Evolutionary conservation across 2,797 vertebrate species (phyloP).

Genomic region (Pachyuromys duprasi): DNA sequence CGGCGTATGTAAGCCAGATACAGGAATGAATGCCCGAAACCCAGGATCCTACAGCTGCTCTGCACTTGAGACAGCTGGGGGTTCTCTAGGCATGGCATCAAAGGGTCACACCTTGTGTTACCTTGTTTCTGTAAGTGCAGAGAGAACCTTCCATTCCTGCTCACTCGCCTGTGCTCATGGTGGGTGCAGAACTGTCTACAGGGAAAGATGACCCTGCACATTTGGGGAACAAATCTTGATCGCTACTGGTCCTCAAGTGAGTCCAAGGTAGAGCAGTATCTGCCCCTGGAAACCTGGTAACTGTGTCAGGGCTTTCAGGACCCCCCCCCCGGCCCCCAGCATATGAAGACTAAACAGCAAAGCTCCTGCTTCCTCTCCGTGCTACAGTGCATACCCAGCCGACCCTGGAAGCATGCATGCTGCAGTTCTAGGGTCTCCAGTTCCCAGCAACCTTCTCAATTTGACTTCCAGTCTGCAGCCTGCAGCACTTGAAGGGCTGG

Average conservation of each 20-base stretch:
- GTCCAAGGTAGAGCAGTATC: background rate
- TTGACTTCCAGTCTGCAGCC: background rate
- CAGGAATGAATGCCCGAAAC: background rate
- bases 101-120: background rate
- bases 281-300: background rate
- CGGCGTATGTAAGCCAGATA: no score
- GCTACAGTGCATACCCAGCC: background rate
- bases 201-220: background rate
- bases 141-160: background rate
- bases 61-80: background rate
- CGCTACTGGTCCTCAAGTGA: background rate
- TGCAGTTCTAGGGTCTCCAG: background rate
- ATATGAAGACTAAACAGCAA: background rate
- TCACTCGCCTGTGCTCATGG: background rate
- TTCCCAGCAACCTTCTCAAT: background rate
- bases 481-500: background rate
- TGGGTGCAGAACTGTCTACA: background rate
- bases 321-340: no score
- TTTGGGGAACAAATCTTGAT: background rate
- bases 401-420: background rate
- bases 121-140: background rate
- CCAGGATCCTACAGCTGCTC: background rate
- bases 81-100: no score
- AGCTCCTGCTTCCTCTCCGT: background rate
- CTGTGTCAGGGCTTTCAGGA: background rate